phyloP scores from a whole-genome alignment of 2,113 vertebrate species.

The Antechinus flavipes region DNA sequence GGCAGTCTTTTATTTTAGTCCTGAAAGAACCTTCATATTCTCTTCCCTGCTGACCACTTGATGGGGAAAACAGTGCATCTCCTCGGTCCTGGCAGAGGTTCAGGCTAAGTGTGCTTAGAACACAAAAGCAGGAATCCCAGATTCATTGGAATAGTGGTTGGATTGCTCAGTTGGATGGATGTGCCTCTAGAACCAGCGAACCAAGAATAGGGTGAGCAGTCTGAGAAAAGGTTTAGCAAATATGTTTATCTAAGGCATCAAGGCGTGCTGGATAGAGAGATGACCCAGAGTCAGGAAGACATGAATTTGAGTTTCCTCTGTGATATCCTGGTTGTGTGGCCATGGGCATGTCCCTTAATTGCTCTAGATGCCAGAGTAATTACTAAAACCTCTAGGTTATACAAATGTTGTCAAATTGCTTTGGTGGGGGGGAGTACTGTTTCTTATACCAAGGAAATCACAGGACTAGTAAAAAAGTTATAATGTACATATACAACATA shows the following conservation, averaged over 20 bases:
- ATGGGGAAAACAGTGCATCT: background rate
- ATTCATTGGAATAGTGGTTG: background rate
- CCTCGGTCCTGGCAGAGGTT: background rate
- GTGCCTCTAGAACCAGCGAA: background rate
- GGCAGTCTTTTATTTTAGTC: background rate
- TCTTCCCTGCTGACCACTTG: background rate
- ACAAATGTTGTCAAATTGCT: background rate
- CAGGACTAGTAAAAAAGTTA: background rate
- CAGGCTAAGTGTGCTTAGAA: background rate
- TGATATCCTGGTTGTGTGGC: background rate
- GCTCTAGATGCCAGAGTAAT: background rate
- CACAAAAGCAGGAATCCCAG: background rate
- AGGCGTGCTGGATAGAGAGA: background rate
- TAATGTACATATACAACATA: background rate
- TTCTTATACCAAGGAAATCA: background rate
- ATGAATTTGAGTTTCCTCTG: background rate
- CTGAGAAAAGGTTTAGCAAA: background rate
- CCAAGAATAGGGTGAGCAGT: background rate
- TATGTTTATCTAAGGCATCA: background rate
- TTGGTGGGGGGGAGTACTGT: background rate
- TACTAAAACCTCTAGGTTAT: background rate
- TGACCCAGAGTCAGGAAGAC: background rate
- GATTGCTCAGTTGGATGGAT: background rate
- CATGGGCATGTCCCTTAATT: background rate
- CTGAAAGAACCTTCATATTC: background rate